These are phyloP conservation scores for Odontomachus brunneus DNA, from an alignment of 1,140 invertebrate species.

Conservation along the genomic window DNA sequence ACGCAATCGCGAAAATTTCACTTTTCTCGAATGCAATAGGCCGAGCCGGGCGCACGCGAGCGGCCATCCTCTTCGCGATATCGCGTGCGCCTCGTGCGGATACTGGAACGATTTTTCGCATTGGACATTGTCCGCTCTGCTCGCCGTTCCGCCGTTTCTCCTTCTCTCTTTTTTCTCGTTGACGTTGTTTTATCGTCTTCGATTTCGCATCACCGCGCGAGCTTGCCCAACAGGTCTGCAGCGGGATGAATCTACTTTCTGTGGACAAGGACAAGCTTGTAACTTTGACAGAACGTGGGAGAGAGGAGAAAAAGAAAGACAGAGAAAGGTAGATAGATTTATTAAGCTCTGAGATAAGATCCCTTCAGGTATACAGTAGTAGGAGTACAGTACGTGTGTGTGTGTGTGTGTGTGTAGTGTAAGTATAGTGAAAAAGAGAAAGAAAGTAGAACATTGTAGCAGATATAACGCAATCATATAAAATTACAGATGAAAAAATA, in stretches of 20 bases:
- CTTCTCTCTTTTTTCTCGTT: background rate
- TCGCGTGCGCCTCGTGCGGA: background rate
- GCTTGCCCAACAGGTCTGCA: constrained; percentile 40
- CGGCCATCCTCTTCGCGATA: constrained; percentile 24
- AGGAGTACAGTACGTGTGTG: too few relatives aligned
- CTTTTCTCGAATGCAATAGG: constrained; percentile 76
- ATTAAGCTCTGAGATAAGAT: too few relatives aligned
- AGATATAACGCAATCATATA: too few relatives aligned
- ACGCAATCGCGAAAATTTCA: constrained; percentile 81
- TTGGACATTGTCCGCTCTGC: constrained; percentile 3
- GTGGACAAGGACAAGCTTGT: constrained; percentile 58
- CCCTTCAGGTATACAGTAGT: too few relatives aligned
- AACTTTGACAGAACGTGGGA: constrained; percentile 11
- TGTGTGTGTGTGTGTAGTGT: too few relatives aligned
- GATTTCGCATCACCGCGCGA: background rate
- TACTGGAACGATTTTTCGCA: constrained; percentile 42
- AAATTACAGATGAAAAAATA: too few relatives aligned
- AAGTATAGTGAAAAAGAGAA: too few relatives aligned
- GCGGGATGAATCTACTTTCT: constrained; percentile 15
- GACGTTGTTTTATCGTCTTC: background rate
- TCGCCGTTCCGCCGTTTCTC: constrained; percentile 7
- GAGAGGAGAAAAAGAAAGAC: background rate
- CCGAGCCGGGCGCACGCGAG: constrained; percentile 53
- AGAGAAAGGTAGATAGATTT: background rate
- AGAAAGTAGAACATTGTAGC: too few relatives aligned